Conservation (phyloP, 2,888 invertebrate genomes). For the Bellardia bayeri region DNA sequence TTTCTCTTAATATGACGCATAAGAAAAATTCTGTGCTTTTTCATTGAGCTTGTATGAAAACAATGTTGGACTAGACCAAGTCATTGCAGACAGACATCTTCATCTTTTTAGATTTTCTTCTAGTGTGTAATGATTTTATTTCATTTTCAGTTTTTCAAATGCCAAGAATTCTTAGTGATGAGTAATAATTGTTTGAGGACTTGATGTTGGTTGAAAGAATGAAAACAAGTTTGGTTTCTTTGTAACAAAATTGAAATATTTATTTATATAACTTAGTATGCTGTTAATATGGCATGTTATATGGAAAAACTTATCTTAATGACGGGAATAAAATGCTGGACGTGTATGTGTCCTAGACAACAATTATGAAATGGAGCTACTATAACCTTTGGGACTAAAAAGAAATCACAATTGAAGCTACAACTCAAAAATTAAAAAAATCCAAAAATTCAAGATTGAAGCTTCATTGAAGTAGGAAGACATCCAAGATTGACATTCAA, state of each 20-base stretch:
- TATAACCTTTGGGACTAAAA: too few species aligned
- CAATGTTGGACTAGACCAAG: neutral
- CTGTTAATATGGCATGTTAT: too few species aligned
- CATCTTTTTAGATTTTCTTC: slow-evolving; percentile 3
- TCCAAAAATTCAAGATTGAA: too few species aligned
- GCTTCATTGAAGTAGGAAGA: too few species aligned
- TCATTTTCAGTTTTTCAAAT: slow-evolving; percentile 23
- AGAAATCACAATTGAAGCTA: too few species aligned
- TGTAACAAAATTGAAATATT: neutral
- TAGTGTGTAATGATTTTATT: neutral
- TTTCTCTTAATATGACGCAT: slow-evolving; percentile 52
- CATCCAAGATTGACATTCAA: too few species aligned
- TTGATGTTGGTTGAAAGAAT: neutral
- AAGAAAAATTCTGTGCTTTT: slow-evolving; percentile 33
- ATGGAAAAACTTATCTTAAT: neutral
- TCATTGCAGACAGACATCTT: neutral
- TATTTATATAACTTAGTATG: neutral
- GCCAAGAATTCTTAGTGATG: slow-evolving; percentile 20
- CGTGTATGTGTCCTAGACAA: too few species aligned
- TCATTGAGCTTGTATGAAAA: neutral
- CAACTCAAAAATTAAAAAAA: too few species aligned
- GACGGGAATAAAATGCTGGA: neutral
- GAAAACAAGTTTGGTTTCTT: slow-evolving; percentile 18
- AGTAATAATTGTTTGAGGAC: slow-evolving; percentile 36
- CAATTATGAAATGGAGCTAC: too few species aligned